phyloP scores from a whole-genome alignment of 2,113 vertebrate species.

The Phrynosoma blainvillii region DNA sequence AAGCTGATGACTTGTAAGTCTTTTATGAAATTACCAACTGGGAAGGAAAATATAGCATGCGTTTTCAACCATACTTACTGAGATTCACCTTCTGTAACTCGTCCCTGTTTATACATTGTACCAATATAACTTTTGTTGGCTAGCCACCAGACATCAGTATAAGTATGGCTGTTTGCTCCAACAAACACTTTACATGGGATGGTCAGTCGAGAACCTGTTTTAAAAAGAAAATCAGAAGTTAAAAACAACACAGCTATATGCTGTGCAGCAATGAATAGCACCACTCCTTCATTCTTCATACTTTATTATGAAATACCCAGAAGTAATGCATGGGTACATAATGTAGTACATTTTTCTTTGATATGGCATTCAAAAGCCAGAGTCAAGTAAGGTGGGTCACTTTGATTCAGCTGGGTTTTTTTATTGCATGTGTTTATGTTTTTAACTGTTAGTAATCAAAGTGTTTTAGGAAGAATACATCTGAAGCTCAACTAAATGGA shows the following conservation, averaged over 20 bases:
- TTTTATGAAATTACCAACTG: background rate
- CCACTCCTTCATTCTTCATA: background rate
- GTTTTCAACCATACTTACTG: slow-evolving; percentile 69
- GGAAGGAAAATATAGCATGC: background rate
- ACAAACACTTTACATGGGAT: slow-evolving; percentile 79
- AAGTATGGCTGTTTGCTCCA: slow-evolving; percentile 48
- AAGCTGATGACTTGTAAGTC: background rate
- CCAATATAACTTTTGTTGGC: slow-evolving; percentile 69
- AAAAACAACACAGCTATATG: background rate
- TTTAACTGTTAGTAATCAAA: background rate
- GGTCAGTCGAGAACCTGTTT: slow-evolving; percentile 75
- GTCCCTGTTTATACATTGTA: slow-evolving; percentile 51
- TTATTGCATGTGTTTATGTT: background rate
- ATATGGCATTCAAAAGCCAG: background rate
- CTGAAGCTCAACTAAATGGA: background rate
- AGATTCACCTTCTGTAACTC: slow-evolving; percentile 67
- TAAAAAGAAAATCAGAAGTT: slow-evolving; percentile 19
- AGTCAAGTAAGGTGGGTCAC: background rate
- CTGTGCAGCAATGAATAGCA: background rate
- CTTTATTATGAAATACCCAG: too few relatives aligned
- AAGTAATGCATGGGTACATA: too few relatives aligned
- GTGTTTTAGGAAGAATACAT: background rate
- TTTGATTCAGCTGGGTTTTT: background rate
- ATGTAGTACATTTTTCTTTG: background rate
- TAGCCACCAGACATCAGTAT: slow-evolving; percentile 72